Evolutionary conservation across 2,888 invertebrate species (phyloP).

Genomic region (Stenurella melanura): DNA sequence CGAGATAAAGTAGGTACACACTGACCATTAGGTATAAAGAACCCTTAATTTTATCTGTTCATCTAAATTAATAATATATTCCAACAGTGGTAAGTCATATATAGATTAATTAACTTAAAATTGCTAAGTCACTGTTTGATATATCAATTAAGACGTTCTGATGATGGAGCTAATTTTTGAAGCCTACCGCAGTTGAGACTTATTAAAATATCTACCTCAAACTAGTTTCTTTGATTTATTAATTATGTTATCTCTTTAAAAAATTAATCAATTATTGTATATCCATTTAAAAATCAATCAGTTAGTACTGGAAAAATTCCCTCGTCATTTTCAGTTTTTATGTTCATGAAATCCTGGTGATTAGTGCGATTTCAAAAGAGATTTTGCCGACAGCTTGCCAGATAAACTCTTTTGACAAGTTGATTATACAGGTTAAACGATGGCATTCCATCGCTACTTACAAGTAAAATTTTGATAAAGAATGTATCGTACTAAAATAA

Average conservation of each 20-base stretch:
- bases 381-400: slow-evolving; percentile 15
- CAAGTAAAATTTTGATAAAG: background rate
- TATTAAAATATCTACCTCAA: slow-evolving; percentile 46
- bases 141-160: slow-evolving; percentile 64
- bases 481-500: background rate
- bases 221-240: slow-evolving; percentile 42
- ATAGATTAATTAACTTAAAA: slow-evolving; percentile 58
- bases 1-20: background rate
- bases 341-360: slow-evolving; percentile 17
- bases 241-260: slow-evolving; percentile 44
- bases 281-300: slow-evolving; percentile 34
- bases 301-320: slow-evolving; percentile 18
- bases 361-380: slow-evolving; percentile 23
- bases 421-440: background rate
- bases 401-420: background rate
- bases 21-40: slow-evolving; percentile 18
- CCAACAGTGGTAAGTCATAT: slow-evolving; percentile 40
- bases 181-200: slow-evolving; percentile 61
- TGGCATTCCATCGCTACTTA: background rate
- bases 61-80: slow-evolving; percentile 40
- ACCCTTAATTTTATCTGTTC: slow-evolving; percentile 37
- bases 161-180: slow-evolving; percentile 62
- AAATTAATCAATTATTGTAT: slow-evolving; percentile 32
- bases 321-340: slow-evolving; percentile 29
- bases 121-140: slow-evolving; percentile 63